Evolutionary conservation across 2,888 invertebrate genomes (phyloP), one percentile per base, ranked within the genome.

Genomic region (Unio delphinus): DNA sequence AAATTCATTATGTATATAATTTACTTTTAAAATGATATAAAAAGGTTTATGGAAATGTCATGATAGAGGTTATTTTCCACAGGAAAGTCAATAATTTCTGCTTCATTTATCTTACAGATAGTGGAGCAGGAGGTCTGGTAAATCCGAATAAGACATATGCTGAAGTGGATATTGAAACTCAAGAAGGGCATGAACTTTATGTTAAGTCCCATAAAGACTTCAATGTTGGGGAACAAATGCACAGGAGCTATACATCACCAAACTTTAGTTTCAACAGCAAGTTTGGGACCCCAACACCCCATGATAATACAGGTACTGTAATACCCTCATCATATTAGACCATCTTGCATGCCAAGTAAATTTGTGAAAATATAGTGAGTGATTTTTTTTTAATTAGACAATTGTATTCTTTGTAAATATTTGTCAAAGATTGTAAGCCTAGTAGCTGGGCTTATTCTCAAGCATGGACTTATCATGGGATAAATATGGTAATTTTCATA

Each of bases 211-310:
- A 90, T 80, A 72, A 73, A 23, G 84, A 86, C 68, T 89, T 80
- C 70, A 79, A 84, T 57, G 85, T 85, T 6, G 85, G 89, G 0
- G 89, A 90, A 61, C 82, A 84, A 66, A 69, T 83, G 18, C 75
- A 78, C 17, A 75, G 90, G 8, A 83, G 79, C 61, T 90, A 90
- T 78, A 82, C 81, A 3, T 73, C 74, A 11, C 82, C 83, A 8
- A 76, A 73, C 68, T 89, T 81, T 63, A 71, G 75, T 17, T 55
- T 75, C 4, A 74, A 78, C 54, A 74, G 72, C 56, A 78, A 77
- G 60, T 77, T 80, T 79, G 90, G 90, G 20, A 81, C 85, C 26
- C 87, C 88, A 1, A 89, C 89, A 11, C 89, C 89, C 34, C 89
- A 89, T 70, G 83, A 85, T 73, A 87, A 88, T 70, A 85, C 83